phyloP scores from a whole-genome alignment of 2,113 vertebrate species.

The Neolamprologus falcicula region DNA sequence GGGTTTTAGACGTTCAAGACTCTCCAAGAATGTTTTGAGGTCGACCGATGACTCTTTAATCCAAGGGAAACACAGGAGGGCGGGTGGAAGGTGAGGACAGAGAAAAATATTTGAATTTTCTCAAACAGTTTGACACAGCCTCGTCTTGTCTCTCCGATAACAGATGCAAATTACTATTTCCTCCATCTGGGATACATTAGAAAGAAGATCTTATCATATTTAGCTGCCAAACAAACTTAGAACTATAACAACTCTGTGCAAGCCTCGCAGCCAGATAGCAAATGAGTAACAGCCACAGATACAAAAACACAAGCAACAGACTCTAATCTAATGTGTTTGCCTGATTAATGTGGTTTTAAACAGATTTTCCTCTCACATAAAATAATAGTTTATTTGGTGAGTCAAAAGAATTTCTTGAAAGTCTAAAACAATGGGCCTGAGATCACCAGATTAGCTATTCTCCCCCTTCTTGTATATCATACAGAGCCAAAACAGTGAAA shows the following conservation, averaged over 20 bases:
- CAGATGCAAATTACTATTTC: constrained; percentile 18
- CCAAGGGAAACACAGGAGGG: not conserved
- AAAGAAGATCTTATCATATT: constrained; percentile 11
- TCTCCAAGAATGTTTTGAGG: not conserved
- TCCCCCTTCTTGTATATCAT: not conserved
- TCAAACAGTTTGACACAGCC: not conserved
- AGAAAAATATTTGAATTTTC: not conserved
- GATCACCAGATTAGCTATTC: not conserved
- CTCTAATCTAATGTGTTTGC: not conserved
- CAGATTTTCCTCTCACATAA: not conserved
- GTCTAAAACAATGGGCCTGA: not conserved
- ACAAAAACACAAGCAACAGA: not conserved
- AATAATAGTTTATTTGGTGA: not conserved
- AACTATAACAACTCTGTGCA: not conserved
- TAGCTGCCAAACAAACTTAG: constrained; percentile 28
- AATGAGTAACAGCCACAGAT: not conserved
- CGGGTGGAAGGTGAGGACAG: not conserved
- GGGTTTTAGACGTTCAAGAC: constrained; percentile 32
- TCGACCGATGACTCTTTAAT: not conserved
- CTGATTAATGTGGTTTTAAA: not conserved
- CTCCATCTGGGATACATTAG: constrained; percentile 21
- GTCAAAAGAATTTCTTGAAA: not conserved
- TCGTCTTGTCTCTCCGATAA: constrained; percentile 1
- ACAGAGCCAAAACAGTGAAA: not conserved
- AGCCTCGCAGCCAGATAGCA: not conserved